Evolutionary conservation across 2,888 invertebrate species (phyloP).

Genomic region (Drosophila acutilabella): DNA sequence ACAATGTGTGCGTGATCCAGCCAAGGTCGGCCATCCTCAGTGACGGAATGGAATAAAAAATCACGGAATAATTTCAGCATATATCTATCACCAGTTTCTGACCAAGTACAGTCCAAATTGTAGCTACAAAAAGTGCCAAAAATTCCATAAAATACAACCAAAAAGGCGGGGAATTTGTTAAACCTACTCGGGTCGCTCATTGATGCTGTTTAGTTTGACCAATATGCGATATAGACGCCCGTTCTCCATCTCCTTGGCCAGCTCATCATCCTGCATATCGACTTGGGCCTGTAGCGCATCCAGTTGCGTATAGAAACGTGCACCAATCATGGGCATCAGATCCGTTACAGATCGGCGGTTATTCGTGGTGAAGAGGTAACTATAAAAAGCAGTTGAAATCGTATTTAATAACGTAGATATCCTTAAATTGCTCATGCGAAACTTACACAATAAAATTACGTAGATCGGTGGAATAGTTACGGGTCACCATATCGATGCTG

Average conservation of each 20-base stretch:
- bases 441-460: slow-evolving; percentile 96
- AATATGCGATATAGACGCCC: slow-evolving; percentile 96
- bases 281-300: slow-evolving; percentile 95
- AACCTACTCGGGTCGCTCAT: slow-evolving; percentile 96
- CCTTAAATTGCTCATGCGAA: no score
- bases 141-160: background rate
- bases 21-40: slow-evolving; percentile 97
- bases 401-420: background rate
- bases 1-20: slow-evolving; percentile 98
- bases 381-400: slow-evolving; percentile 76
- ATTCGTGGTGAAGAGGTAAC: slow-evolving; percentile 90
- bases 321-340: slow-evolving; percentile 99
- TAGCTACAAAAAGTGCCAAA: slow-evolving; percentile 86
- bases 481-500: slow-evolving; percentile 94
- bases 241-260: slow-evolving; percentile 97
- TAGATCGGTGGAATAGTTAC: slow-evolving; percentile 96
- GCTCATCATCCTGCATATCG: slow-evolving; percentile 95
- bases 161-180: no score
- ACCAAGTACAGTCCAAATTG: slow-evolving; percentile 97
- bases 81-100: slow-evolving; percentile 99
- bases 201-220: slow-evolving; percentile 96
- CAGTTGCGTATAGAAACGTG: slow-evolving; percentile 97
- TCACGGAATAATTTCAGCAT: slow-evolving; percentile 99
- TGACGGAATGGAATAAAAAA: slow-evolving; percentile 98
- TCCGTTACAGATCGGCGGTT: slow-evolving; percentile 94